Evolutionary conservation across 2,113 vertebrate species (phyloP).

Genomic region (Halcyon malimbica): DNA sequence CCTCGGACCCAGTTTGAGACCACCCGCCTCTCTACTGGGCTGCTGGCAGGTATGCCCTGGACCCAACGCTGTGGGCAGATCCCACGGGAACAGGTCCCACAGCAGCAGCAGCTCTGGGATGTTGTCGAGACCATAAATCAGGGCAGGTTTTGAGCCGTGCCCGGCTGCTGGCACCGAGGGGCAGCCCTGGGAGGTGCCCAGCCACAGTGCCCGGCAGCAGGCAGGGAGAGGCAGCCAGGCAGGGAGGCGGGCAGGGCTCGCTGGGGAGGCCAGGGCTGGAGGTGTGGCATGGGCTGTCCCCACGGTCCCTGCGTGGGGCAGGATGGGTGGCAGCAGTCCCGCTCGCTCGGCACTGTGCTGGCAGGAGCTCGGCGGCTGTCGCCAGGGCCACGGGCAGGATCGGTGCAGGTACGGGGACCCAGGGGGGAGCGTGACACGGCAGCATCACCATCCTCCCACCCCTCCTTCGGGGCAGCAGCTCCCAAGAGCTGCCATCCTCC

Average conservation of each 20-base stretch:
- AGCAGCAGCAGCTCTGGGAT: background rate
- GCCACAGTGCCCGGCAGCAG: background rate
- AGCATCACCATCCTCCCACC: too few species aligned
- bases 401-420: background rate
- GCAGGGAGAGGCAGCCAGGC: background rate
- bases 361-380: background rate
- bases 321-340: background rate
- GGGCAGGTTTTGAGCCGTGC: background rate
- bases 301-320: background rate
- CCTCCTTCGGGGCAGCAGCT: too few species aligned
- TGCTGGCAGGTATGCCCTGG: rapidly evolving
- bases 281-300: conserved; percentile 25
- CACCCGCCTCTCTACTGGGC: rapidly evolving
- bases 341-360: rapidly evolving
- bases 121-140: rapidly evolving
- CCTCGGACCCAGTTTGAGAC: rapidly evolving
- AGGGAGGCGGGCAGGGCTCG: background rate
- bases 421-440: background rate
- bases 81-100: background rate
- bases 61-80: rapidly evolving
- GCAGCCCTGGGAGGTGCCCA: background rate
- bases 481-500: background rate
- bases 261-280: background rate
- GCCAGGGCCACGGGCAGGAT: background rate
- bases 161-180: background rate